phyloP scores from a whole-genome alignment of 2,113 vertebrate species.

The Microcebus ravelobensis region DNA sequence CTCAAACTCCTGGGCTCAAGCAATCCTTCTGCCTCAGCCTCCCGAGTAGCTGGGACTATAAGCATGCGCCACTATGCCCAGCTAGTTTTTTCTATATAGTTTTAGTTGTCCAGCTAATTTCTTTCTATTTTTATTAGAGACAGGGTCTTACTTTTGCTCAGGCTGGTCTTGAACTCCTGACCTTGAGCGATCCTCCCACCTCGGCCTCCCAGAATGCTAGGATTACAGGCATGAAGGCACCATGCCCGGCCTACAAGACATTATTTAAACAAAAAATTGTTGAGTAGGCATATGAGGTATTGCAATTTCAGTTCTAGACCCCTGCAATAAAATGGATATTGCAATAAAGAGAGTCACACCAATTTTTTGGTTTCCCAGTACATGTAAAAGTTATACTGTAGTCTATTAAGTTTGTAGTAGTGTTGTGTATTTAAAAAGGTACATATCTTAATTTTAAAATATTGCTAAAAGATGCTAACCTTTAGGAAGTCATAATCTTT shows the following conservation, averaged over 20 bases:
- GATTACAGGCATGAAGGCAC: too few relatives aligned
- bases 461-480: background rate
- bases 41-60: too few relatives aligned
- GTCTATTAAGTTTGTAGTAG: background rate
- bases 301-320: background rate
- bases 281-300: background rate
- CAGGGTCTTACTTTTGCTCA: too few relatives aligned
- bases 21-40: too few relatives aligned
- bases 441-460: background rate
- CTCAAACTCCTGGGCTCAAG: too few relatives aligned
- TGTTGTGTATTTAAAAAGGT: background rate
- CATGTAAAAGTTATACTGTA: background rate
- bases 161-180: too few relatives aligned
- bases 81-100: too few relatives aligned
- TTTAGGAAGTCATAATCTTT: background rate
- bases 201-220: too few relatives aligned
- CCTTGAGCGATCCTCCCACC: too few relatives aligned
- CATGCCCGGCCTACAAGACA: background rate
- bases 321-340: background rate
- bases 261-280: background rate
- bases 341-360: background rate
- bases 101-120: too few relatives aligned
- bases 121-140: too few relatives aligned
- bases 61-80: too few relatives aligned
- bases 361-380: background rate